Evolutionary conservation across 1,140 invertebrate species (phyloP), one percentile per base, ranked within the genome.

Genomic region (Amyelois transitella): DNA sequence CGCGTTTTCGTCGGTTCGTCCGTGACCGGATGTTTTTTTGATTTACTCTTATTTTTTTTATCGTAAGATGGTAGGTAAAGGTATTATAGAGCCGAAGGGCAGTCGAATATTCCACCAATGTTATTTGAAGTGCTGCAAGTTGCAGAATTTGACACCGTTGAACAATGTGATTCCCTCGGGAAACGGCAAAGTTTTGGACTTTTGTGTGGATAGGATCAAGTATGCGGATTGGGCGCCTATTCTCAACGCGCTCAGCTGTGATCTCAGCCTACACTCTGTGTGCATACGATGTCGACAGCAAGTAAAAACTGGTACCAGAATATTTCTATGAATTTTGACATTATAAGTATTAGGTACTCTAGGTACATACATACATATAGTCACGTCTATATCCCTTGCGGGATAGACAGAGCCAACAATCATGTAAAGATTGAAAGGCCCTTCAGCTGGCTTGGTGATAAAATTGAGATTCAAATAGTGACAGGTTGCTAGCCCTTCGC

Each of bases 201-300:
- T 93, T 62, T 91, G 89, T 22, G 91, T 91, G 18, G 93, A 94
- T 72, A 89, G 92, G 18, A 89, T 94, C 14, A 94, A 92, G 69
- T 90, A 92, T 57, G 90, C 90, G 28, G 92, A 94, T 50, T 94
- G 93, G 93, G 85, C 81, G n/a, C 92, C 92, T 0, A 91, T 94
- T 7, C 64, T 94, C 20, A 92, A 92, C 55, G 91, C 93, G 0
- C 62, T 94, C 1, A 90, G 91, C 2, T 88, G 91, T 22, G 93
- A 94, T 70, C 85, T 90, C 17, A 91, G 90, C 54, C 82, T 94
- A 20, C 91, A 92, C 66, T 87, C 88, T 18, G 79, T 92, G 17
- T 77, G 86, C n/a, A 88, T 92, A 53, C 81, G 84, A 72, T 89
- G 87, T 64, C 69, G 87, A 5, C 81, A 89, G 47, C 77, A 73